Conservation (phyloP, 1,140 invertebrate genomes). For the Bombus pascuorum region DNA sequence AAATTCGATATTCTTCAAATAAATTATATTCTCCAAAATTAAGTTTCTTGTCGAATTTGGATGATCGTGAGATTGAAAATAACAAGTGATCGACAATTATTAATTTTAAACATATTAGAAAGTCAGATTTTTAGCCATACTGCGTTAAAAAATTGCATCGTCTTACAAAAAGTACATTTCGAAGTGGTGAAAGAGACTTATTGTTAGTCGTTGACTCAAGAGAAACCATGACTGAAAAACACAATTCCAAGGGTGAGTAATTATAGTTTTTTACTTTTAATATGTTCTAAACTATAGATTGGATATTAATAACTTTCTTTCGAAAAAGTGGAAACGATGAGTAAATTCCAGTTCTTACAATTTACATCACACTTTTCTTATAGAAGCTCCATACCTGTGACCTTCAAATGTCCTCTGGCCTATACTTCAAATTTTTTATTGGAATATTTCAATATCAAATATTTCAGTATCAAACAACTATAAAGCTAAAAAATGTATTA, state of each 20-base stretch:
- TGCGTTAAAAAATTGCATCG: background rate
- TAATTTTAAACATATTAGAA: background rate
- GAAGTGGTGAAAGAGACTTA: background rate
- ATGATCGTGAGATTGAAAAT: background rate
- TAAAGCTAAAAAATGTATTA: background rate
- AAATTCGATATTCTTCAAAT: background rate
- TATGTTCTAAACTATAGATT: background rate
- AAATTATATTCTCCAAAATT: background rate
- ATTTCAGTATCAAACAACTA: background rate
- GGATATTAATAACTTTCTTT: no score
- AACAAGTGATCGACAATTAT: background rate
- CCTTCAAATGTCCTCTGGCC: constrained; percentile 50
- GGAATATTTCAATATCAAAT: background rate
- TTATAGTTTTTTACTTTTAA: background rate
- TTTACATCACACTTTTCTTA: background rate
- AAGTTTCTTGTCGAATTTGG: no score
- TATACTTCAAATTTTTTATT: background rate
- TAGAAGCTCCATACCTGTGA: background rate
- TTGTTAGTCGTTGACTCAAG: no score
- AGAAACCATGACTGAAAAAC: constrained; percentile 23
- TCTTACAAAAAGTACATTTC: background rate
- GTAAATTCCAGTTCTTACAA: no score
- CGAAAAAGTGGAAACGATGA: background rate
- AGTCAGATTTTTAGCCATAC: background rate
- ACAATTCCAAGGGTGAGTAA: constrained; percentile 31